These are phyloP conservation scores for Atherinomorus stipes DNA, from an alignment of 2,113 vertebrate genomes.

Conservation along the genomic window DNA sequence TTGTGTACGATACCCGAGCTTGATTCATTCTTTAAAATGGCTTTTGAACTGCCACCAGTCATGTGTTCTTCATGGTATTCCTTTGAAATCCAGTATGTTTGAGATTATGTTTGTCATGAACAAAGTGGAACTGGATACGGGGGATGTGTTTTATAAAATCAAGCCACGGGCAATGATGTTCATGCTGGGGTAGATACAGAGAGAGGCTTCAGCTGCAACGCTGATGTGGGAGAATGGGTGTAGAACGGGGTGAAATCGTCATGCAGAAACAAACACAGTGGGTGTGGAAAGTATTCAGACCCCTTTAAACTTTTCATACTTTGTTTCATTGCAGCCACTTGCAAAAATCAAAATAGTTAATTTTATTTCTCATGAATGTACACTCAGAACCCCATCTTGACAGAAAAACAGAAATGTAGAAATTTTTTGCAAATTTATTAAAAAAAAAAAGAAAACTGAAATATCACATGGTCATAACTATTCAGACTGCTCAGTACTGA, in stretches of 20 bases:
- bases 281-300: too few relatives aligned
- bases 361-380: too few relatives aligned
- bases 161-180: background rate
- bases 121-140: slow-evolving; percentile 31
- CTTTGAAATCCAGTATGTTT: slow-evolving; percentile 35
- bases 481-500: too few relatives aligned
- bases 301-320: too few relatives aligned
- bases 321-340: too few relatives aligned
- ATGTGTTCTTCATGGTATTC: background rate
- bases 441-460: too few relatives aligned
- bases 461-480: too few relatives aligned
- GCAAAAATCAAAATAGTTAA: too few relatives aligned
- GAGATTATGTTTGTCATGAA: slow-evolving; percentile 29
- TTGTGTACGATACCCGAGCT: slow-evolving; percentile 33
- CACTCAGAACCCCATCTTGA: too few relatives aligned
- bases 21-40: slow-evolving; percentile 19
- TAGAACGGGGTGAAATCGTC: slow-evolving; percentile 10
- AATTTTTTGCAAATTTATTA: too few relatives aligned
- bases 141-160: background rate
- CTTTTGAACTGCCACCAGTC: slow-evolving; percentile 31
- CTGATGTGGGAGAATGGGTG: slow-evolving; percentile 37
- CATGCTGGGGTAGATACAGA: background rate
- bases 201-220: background rate
- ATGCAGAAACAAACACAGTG: slow-evolving; percentile 54
- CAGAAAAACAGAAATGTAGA: too few relatives aligned